Conservation (phyloP, 2,888 invertebrate species). For the Drosophila fungiperda region DNA sequence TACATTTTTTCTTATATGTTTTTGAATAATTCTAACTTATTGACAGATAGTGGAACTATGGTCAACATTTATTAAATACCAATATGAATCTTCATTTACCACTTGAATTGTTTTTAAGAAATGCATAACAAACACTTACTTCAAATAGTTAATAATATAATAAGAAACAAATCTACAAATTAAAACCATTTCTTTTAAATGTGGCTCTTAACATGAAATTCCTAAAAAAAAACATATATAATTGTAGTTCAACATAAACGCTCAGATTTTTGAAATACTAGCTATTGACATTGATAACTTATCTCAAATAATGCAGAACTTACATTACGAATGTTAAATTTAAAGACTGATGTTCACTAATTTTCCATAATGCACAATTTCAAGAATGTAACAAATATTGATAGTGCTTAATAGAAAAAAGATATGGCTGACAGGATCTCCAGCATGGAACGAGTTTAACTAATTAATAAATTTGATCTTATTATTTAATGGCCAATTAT, state of each 20-base stretch:
- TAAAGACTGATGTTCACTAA: neutral
- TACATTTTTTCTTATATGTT: too few species aligned
- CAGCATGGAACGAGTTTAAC: neutral
- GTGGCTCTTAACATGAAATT: neutral
- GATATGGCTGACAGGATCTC: neutral
- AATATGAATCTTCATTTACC: neutral
- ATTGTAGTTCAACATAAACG: neutral
- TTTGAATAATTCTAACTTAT: neutral
- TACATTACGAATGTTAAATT: neutral
- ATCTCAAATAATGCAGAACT: neutral
- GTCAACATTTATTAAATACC: neutral
- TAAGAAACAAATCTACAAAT: neutral
- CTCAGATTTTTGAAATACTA: neutral
- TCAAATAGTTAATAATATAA: neutral
- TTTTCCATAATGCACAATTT: neutral
- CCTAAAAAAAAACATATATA: neutral
- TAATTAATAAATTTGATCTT: neutral
- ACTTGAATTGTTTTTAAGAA: neutral
- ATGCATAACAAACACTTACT: neutral
- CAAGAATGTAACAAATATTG: neutral
- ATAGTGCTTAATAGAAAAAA: neutral
- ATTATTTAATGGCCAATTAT: too few species aligned
- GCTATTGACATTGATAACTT: neutral
- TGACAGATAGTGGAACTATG: neutral
- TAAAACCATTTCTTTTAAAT: neutral